These are phyloP conservation scores for Hydrotaea cyrtoneurina DNA, from an alignment of 2,888 invertebrate species.

Conservation along the genomic window DNA sequence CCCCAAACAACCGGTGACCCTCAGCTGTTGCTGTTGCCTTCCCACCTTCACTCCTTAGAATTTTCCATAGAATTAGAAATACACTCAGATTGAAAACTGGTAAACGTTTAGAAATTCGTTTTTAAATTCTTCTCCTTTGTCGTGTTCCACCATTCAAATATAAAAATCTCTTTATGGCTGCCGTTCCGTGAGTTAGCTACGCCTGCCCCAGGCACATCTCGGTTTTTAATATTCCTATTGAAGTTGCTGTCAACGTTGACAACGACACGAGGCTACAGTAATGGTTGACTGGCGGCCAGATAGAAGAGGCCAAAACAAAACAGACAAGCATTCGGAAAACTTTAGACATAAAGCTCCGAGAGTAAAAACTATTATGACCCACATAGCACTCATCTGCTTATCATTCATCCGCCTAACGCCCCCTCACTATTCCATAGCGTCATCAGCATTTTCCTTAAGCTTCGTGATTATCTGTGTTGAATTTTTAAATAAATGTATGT, in stretches of 20 bases:
- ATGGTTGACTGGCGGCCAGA: not conserved
- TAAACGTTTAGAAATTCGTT: not conserved
- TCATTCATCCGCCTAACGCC: not conserved
- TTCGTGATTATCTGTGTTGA: not conserved
- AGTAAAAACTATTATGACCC: not conserved
- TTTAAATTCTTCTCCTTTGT: not conserved
- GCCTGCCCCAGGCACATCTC: not conserved
- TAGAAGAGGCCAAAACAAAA: not conserved
- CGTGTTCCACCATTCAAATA: too few relatives aligned
- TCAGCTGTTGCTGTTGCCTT: too few relatives aligned
- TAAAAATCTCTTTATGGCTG: too few relatives aligned
- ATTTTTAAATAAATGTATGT: not conserved
- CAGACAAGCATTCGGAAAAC: slow-evolving; percentile 3
- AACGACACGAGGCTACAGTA: slow-evolving; percentile 1
- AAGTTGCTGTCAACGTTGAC: not conserved
- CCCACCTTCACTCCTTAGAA: too few relatives aligned
- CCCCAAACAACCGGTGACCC: too few relatives aligned
- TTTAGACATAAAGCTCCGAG: slow-evolving; percentile 19
- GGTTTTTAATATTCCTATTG: slow-evolving; percentile 20
- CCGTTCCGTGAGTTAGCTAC: not conserved
- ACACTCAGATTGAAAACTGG: too few relatives aligned
- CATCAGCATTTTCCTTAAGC: not conserved
- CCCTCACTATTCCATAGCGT: not conserved
- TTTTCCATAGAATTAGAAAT: too few relatives aligned
- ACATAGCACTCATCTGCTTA: slow-evolving; percentile 13